These are phyloP conservation scores for Onthophagus taurus DNA, from an alignment of 1,140 invertebrate species.

Conservation along the genomic window DNA sequence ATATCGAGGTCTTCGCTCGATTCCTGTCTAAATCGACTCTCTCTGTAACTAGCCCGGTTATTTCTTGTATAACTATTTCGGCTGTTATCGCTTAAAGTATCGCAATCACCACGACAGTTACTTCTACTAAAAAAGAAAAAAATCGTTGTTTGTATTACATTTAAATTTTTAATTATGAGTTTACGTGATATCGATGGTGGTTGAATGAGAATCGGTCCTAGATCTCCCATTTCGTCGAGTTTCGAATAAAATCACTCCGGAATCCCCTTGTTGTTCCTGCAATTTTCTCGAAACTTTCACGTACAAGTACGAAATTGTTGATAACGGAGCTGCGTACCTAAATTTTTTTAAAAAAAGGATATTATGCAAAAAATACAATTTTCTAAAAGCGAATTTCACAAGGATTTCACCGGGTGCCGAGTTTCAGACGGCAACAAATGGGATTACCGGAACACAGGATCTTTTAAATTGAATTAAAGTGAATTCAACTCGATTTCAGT, in stretches of 20 bases:
- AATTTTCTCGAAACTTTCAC: conserved; percentile 53
- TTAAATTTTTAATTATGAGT: too few species aligned
- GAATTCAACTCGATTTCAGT: too few species aligned
- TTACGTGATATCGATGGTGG: conserved; percentile 22
- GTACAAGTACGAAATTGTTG: conserved; percentile 51
- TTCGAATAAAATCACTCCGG: conserved; percentile 45
- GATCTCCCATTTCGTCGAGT: conserved; percentile 29
- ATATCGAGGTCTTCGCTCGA: conserved; percentile 53
- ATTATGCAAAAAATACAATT: not conserved
- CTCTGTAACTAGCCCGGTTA: conserved; percentile 12
- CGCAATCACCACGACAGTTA: conserved; percentile 21
- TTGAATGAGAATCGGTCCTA: conserved; percentile 27
- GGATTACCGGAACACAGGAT: too few species aligned
- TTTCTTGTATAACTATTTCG: conserved; percentile 25
- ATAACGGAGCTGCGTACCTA: conserved; percentile 55
- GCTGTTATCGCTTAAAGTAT: conserved; percentile 27
- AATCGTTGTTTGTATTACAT: not conserved
- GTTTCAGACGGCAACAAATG: too few species aligned
- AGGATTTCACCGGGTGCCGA: too few species aligned
- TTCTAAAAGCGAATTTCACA: not conserved
- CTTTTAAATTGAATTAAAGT: too few species aligned
- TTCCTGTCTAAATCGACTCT: conserved; percentile 26
- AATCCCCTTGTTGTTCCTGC: conserved; percentile 43
- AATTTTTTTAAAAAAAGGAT: conserved; percentile 14
- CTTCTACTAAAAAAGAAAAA: conserved; percentile 15